phyloP scores from a whole-genome alignment of 2,797 vertebrate species.

The Momotus momota region DNA sequence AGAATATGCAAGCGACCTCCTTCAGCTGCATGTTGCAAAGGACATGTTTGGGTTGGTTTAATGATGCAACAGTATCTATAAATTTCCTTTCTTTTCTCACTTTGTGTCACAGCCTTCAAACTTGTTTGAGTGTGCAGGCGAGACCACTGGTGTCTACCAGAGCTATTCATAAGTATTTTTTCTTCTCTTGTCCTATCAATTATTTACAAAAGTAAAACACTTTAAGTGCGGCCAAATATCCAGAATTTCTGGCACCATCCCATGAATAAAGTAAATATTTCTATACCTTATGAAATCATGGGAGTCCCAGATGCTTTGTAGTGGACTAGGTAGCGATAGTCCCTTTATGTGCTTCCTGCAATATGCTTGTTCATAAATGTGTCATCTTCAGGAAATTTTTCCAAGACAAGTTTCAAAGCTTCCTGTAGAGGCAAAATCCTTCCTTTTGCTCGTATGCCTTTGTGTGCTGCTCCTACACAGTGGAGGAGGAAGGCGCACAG shows the following conservation, averaged over 20 bases:
- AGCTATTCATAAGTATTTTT: slow-evolving; percentile 5
- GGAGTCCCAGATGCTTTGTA: background rate
- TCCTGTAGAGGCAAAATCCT: background rate
- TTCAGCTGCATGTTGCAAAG: background rate
- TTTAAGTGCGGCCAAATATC: background rate
- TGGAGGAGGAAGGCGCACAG: background rate
- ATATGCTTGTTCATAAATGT: background rate
- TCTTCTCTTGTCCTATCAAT: background rate
- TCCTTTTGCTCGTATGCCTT: background rate
- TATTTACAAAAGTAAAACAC: slow-evolving; percentile 35
- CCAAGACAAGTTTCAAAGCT: background rate
- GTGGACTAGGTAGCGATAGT: background rate
- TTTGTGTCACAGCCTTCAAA: slow-evolving; percentile 30
- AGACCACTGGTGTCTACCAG: background rate
- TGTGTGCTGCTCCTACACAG: background rate
- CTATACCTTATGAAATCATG: background rate
- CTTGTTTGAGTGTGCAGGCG: background rate
- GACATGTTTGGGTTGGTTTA: slow-evolving; percentile 59
- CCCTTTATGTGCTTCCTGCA: background rate
- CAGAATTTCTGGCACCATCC: slow-evolving; percentile 12
- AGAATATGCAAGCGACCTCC: slow-evolving; percentile 21
- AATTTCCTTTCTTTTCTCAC: slow-evolving; percentile 61
- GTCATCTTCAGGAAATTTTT: background rate
- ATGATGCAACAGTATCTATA: slow-evolving; percentile 8
- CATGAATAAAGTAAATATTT: slow-evolving; percentile 25